Conservation (phyloP, 2,888 invertebrate species). For the Arctia plantaginis region DNA sequence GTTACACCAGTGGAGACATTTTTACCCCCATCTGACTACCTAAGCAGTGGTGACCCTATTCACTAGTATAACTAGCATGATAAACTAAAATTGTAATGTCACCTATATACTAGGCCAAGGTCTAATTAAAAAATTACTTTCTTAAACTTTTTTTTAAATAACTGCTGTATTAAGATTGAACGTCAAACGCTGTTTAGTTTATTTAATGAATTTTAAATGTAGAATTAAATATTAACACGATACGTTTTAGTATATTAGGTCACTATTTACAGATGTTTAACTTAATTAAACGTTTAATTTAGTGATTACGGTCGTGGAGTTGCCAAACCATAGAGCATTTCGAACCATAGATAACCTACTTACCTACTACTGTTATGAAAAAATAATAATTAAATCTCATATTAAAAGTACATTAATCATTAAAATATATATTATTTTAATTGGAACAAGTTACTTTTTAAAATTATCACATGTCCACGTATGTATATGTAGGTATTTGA, state of each 20-base stretch:
- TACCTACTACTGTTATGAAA: too few species aligned
- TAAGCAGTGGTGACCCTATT: not conserved
- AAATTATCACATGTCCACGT: too few species aligned
- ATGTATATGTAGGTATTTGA: too few species aligned
- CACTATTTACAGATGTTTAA: not conserved
- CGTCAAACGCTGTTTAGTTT: not conserved
- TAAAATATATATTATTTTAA: too few species aligned
- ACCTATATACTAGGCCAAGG: not conserved
- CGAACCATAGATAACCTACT: too few species aligned
- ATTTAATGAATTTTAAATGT: not conserved
- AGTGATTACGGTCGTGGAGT: too few species aligned
- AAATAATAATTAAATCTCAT: too few species aligned
- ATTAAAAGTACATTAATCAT: too few species aligned
- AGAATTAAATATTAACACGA: not conserved
- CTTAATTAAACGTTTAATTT: not conserved
- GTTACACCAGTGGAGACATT: not conserved
- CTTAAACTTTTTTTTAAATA: not conserved
- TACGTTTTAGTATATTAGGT: not conserved
- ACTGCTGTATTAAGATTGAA: not conserved
- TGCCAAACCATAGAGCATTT: too few species aligned
- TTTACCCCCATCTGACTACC: not conserved
- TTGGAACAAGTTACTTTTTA: too few species aligned
- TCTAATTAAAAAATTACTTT: not conserved
- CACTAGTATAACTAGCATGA: not conserved
- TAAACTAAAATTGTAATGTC: not conserved